Percentiles rank a stretch among this genome's conserved stretches.
Evolutionary conservation across 92 coral and sea anemone species (phyloP).

Genomic region (Siderastrea radians): DNA sequence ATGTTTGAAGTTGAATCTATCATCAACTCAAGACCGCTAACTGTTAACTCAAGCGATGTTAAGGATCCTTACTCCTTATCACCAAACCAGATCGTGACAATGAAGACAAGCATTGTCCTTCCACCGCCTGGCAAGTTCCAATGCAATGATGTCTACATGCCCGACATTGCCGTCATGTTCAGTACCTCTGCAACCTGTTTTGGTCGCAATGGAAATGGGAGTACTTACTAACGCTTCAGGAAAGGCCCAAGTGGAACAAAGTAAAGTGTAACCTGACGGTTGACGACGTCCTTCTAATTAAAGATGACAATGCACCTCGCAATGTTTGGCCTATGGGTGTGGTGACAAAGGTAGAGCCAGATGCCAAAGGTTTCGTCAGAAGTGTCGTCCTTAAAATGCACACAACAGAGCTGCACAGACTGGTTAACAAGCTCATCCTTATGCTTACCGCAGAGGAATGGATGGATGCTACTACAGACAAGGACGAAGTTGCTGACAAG

Average conservation of each 20-base stretch:
- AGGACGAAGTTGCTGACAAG: slow-evolving; percentile 4
- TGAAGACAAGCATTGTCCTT: slow-evolving; percentile 36
- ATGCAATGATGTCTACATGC: slow-evolving; percentile 40
- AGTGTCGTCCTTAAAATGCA: slow-evolving; percentile 31
- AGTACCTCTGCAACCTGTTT: slow-evolving; percentile 44
- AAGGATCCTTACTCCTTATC: too few species aligned
- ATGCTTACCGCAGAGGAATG: too few species aligned
- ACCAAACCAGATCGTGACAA: too few species aligned
- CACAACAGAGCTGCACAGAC: slow-evolving; percentile 33
- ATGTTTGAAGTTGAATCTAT: not conserved
- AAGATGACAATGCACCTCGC: slow-evolving; percentile 31
- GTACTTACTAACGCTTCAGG: slow-evolving; percentile 28
- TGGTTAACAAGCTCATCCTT: slow-evolving; percentile 29
- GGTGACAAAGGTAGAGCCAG: slow-evolving; percentile 19
- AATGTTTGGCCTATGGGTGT: slow-evolving; percentile 26
- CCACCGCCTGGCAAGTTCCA: slow-evolving; percentile 54
- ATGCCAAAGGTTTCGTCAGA: slow-evolving; percentile 50
- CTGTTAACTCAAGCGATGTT: not conserved
- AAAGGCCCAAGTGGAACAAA: slow-evolving; percentile 35
- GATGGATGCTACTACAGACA: slow-evolving; percentile 16
- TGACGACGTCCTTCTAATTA: slow-evolving; percentile 36
- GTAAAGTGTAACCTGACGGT: slow-evolving; percentile 38
- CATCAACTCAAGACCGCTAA: slow-evolving; percentile 1
- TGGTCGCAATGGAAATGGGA: slow-evolving; percentile 57
- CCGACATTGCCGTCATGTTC: slow-evolving; percentile 49